phyloP scores from a whole-genome alignment of 1,140 invertebrate species.

The Harpegnathos saltator region DNA sequence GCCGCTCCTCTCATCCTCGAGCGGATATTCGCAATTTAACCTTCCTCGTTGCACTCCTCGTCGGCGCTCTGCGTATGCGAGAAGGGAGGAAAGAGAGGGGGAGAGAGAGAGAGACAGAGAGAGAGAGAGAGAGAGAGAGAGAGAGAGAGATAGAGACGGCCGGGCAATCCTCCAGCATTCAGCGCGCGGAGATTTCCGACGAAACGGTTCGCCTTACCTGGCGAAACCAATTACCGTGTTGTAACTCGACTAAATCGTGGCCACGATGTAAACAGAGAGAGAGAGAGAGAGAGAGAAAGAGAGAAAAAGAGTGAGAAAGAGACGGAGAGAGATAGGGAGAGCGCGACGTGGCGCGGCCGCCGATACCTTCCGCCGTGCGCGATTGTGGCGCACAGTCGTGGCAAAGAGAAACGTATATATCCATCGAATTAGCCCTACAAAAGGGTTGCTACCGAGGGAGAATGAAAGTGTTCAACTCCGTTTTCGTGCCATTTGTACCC shows the following conservation, averaged over 20 bases:
- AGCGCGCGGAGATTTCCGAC: conserved; percentile 39
- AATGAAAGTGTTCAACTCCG: neutral
- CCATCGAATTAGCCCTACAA: neutral
- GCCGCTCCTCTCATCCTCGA: neutral
- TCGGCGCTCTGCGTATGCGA: conserved; percentile 9
- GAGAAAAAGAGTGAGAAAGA: no score
- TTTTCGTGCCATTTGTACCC: no score
- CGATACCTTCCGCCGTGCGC: neutral
- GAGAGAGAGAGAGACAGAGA: no score
- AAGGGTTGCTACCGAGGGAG: neutral
- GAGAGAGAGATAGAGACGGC: no score
- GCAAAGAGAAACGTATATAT: conserved; percentile 4
- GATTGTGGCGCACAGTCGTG: neutral
- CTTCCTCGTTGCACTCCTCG: conserved; percentile 48
- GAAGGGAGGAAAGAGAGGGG: neutral
- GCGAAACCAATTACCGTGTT: conserved; percentile 67
- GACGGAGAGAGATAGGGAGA: no score
- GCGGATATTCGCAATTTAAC: conserved; percentile 65
- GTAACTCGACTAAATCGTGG: conserved; percentile 11
- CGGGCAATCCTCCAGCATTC: conserved; percentile 25
- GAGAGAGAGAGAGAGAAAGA: no score
- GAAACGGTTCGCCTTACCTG: conserved; percentile 61
- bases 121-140: no score
- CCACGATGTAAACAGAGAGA: neutral
- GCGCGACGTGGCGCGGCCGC: neutral